Evolutionary conservation across 2,888 invertebrate genomes (phyloP).

Genomic region (Standfussiana lucernea): DNA sequence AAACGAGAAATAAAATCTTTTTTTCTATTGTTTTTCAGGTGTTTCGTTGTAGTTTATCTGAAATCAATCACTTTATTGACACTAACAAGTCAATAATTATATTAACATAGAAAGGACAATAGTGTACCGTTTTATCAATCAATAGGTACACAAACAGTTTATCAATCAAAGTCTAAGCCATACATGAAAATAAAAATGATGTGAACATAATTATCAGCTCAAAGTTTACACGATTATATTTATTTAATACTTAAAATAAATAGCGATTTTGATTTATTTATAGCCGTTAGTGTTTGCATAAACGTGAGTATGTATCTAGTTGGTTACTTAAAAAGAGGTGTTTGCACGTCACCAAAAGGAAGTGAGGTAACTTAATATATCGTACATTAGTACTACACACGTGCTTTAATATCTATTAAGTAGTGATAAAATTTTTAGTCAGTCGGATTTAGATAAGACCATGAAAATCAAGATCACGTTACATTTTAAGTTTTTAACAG

Average conservation of each 20-base stretch:
- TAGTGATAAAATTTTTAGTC: too few species aligned
- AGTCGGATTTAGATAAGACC: too few species aligned
- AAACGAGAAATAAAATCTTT: neutral
- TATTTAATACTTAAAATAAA: slow-evolving; percentile 25
- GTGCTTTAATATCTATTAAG: too few species aligned
- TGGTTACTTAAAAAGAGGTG: neutral
- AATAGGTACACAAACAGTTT: slow-evolving; percentile 7
- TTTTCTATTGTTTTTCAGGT: neutral
- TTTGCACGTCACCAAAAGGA: too few species aligned
- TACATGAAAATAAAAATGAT: neutral
- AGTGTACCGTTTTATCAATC: slow-evolving; percentile 9
- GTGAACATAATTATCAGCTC: slow-evolving; percentile 19
- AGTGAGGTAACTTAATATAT: too few species aligned
- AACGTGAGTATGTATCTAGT: neutral
- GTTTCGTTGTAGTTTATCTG: neutral
- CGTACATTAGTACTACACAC: too few species aligned
- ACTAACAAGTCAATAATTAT: slow-evolving; percentile 15
- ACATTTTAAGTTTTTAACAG: too few species aligned
- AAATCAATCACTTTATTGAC: slow-evolving; percentile 6
- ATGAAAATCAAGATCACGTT: too few species aligned
- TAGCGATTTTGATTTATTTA: neutral
- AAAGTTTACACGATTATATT: slow-evolving; percentile 12
- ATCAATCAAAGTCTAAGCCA: slow-evolving; percentile 21
- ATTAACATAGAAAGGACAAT: neutral
- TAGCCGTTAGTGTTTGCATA: neutral